These are phyloP conservation scores for Mungos mungo DNA, from an alignment of 2,113 vertebrate species.

Conservation along the genomic window DNA sequence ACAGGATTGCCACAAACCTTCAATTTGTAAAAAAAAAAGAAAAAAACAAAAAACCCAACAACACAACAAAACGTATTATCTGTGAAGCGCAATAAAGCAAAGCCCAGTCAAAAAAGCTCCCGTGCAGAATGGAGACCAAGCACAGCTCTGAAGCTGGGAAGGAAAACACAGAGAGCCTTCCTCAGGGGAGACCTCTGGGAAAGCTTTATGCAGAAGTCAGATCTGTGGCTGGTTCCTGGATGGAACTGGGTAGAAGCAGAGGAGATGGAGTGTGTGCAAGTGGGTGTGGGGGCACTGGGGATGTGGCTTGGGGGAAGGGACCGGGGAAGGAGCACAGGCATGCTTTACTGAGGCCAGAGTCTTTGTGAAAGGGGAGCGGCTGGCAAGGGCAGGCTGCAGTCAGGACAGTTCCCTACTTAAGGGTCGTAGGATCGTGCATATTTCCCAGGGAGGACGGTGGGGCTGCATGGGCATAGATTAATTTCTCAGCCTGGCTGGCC, in stretches of 20 bases:
- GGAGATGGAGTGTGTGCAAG: neutral
- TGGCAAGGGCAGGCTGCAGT: neutral
- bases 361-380: neutral
- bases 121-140: neutral
- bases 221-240: neutral
- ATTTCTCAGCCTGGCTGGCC: neutral
- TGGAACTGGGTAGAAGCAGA: neutral
- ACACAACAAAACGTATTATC: neutral
- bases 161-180: neutral
- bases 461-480: neutral
- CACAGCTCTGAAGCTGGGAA: neutral
- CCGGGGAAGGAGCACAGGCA: neutral
- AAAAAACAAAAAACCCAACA: too few relatives aligned
- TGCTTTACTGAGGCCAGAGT: neutral
- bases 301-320: neutral
- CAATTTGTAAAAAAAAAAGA: neutral
- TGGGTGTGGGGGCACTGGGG: too few relatives aligned
- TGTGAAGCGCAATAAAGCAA: neutral
- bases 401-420: neutral
- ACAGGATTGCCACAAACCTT: neutral
- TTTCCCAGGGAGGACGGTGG: neutral
- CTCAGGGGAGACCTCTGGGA: neutral
- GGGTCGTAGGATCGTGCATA: fast-evolving
- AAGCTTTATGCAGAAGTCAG: neutral
- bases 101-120: neutral